Conservation (phyloP, 2,113 vertebrate species). For the Petroica traversi region DNA sequence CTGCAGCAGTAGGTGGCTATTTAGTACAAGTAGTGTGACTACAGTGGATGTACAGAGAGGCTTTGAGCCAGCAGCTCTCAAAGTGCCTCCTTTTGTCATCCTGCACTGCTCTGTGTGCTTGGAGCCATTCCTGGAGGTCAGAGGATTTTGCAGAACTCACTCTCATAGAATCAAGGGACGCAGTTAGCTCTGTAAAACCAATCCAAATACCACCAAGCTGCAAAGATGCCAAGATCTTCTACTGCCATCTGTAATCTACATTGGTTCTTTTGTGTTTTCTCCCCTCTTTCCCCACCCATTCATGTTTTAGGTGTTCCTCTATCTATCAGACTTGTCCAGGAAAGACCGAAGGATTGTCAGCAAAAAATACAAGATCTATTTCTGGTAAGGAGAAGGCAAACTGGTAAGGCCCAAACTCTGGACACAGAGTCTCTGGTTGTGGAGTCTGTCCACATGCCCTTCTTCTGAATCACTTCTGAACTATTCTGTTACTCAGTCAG, state of each 20-base stretch:
- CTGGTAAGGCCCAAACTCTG: neutral
- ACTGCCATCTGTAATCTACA: neutral
- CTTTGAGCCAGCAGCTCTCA: neutral
- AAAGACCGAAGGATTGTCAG: constrained; percentile 81
- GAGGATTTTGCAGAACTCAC: neutral
- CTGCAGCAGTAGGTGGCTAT: neutral
- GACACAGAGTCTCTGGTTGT: neutral
- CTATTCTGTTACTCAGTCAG: neutral
- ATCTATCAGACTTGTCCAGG: constrained; percentile 80
- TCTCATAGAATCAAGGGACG: neutral
- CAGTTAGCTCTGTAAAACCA: neutral
- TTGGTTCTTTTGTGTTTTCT: neutral
- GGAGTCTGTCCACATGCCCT: neutral
- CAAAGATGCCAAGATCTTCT: neutral
- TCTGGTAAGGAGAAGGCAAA: constrained; percentile 75
- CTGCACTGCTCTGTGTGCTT: neutral
- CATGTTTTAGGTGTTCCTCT: constrained; percentile 74
- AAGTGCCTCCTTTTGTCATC: neutral
- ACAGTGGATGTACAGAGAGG: neutral
- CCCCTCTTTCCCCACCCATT: neutral
- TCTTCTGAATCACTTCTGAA: neutral
- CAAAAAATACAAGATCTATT: constrained; percentile 86
- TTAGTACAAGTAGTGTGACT: neutral
- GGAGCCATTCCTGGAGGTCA: neutral
- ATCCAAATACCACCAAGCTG: neutral